Conservation (phyloP, 2,113 vertebrate genomes). For the Psettodes erumei region DNA sequence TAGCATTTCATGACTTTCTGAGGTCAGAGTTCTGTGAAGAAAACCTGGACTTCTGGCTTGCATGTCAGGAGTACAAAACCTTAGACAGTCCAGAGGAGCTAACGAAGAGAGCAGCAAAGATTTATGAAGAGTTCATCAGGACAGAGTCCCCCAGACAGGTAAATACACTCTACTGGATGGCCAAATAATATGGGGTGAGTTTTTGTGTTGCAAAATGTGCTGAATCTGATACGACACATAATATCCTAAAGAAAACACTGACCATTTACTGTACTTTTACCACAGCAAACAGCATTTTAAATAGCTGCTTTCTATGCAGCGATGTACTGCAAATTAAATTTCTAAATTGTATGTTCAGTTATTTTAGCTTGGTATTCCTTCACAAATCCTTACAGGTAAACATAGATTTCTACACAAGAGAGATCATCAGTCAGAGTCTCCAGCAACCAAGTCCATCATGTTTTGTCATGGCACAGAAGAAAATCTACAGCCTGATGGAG, state of each 20-base stretch:
- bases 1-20: constrained; percentile 68
- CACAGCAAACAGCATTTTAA: constrained; percentile 2
- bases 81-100: constrained; percentile 42
- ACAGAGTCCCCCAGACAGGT: constrained; percentile 71
- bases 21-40: constrained; percentile 78
- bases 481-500: constrained; percentile 84
- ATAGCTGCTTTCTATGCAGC: too few relatives aligned
- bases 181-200: neutral
- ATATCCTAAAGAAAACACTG: too few relatives aligned
- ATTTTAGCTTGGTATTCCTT: neutral
- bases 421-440: constrained; percentile 76
- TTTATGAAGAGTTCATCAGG: constrained; percentile 73
- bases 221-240: too few relatives aligned
- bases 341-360: neutral
- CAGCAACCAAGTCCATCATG: constrained; percentile 76
- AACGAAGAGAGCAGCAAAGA: constrained; percentile 49
- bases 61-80: constrained; percentile 71
- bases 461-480: constrained; percentile 84
- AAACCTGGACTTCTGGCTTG: constrained; percentile 78
- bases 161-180: neutral
- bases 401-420: constrained; percentile 82
- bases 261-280: neutral
- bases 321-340: neutral
- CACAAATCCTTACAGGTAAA: constrained; percentile 80
- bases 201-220: neutral